A percentile compares a stretch with the other conserved stretches of the same genome.
Conservation (phyloP, 2,888 invertebrate species). For the Eumacrocentrus americanus region DNA sequence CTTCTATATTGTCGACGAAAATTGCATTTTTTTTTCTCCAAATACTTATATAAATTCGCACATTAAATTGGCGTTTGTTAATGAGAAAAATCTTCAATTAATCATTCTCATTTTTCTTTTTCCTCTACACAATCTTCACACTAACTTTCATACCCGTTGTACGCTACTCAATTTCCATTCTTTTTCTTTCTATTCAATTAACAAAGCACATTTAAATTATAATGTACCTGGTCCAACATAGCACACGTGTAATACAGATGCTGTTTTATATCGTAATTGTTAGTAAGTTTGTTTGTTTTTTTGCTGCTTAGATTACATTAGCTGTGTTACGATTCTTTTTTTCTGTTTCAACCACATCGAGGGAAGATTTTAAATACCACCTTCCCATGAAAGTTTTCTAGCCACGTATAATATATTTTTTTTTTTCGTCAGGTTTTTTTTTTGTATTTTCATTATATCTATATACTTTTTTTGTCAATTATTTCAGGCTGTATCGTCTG, state of each 20-base stretch:
- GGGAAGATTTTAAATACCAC: constrained; percentile 43
- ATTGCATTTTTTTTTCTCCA: background rate
- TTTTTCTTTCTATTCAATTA: constrained; percentile 40
- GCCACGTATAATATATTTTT: constrained; percentile 23
- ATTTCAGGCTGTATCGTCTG: constrained; percentile 44
- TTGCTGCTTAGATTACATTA: constrained; percentile 48
- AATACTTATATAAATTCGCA: constrained; percentile 24
- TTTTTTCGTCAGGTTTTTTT: constrained; percentile 32
- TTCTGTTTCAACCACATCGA: constrained; percentile 36
- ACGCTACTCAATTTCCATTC: constrained; percentile 16
- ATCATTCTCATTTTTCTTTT: background rate
- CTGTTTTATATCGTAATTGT: constrained; percentile 28
- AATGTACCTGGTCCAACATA: constrained; percentile 52
- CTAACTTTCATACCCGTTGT: constrained; percentile 29
- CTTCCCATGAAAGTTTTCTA: constrained; percentile 42
- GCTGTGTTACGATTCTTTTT: constrained; percentile 42
- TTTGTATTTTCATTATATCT: constrained; percentile 33
- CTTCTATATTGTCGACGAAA: no score
- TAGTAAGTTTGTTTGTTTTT: constrained; percentile 41
- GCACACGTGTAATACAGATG: constrained; percentile 52
- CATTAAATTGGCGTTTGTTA: constrained; percentile 8
- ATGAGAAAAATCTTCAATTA: background rate
- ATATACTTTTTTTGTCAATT: constrained; percentile 41
- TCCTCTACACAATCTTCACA: constrained; percentile 24
- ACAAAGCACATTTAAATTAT: constrained; percentile 47